Conservation (phyloP, 2,888 invertebrate species). For the Eubasilissa splendida region DNA sequence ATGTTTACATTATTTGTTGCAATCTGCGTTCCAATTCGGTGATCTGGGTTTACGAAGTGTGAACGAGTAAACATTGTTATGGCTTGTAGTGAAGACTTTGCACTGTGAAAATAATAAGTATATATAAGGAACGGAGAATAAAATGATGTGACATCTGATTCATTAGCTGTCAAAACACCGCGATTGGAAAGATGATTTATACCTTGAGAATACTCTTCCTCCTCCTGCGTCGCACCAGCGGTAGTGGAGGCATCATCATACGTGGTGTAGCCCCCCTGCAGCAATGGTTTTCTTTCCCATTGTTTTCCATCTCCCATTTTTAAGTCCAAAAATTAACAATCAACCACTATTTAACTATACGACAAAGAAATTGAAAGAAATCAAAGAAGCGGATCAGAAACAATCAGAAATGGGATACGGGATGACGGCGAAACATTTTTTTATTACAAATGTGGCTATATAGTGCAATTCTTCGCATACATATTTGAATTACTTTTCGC, state of each 20-base stretch:
- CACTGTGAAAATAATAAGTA: conserved; percentile 31
- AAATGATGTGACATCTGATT: conserved; percentile 47
- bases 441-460: background rate
- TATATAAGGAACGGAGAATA: conserved; percentile 31
- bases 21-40: no score
- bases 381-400: conserved; percentile 2
- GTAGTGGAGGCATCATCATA: conserved; percentile 3
- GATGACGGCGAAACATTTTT: conserved; percentile 23
- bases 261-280: conserved; percentile 65
- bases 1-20: no score
- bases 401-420: conserved; percentile 1
- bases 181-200: conserved; percentile 38
- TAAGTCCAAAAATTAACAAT: conserved; percentile 23
- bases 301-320: conserved; percentile 77
- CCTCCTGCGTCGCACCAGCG: conserved; percentile 22
- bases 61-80: no score
- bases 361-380: conserved; percentile 32
- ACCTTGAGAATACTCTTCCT: conserved; percentile 48
- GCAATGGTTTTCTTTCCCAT: conserved; percentile 76
- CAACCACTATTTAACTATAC: conserved; percentile 16
- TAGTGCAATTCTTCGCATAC: background rate
- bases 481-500: background rate
- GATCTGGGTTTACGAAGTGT: no score
- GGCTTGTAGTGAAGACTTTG: conserved; percentile 31
- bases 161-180: conserved; percentile 54